Evolutionary conservation across 1,140 invertebrate species (phyloP).

Genomic region (Drosophila yakuba): DNA sequence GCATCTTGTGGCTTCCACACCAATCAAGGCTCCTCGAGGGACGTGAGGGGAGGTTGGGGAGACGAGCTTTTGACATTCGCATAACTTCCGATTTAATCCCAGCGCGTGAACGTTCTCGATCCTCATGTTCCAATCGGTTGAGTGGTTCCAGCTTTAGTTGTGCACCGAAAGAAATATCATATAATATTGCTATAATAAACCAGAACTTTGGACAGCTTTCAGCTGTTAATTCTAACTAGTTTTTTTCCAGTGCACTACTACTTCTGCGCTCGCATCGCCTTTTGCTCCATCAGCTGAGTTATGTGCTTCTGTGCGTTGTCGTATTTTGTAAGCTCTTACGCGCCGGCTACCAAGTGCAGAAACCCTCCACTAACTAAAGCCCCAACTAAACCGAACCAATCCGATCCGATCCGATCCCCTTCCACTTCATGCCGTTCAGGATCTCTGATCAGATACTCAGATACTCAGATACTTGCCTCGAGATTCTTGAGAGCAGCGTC

Average conservation of each 20-base stretch:
- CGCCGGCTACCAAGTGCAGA: slow-evolving; percentile 64
- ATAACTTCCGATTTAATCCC: slow-evolving; percentile 83
- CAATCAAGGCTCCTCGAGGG: slow-evolving; percentile 20
- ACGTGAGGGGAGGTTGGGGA: neutral
- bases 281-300: slow-evolving; percentile 59
- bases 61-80: slow-evolving; percentile 72
- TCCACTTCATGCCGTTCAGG: slow-evolving; percentile 2
- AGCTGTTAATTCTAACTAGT: neutral
- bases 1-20: slow-evolving; percentile 33
- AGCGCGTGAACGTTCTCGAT: slow-evolving; percentile 64
- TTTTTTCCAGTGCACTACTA: slow-evolving; percentile 4
- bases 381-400: neutral
- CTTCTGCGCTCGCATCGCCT: slow-evolving; percentile 2
- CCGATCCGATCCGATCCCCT: neutral
- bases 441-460: neutral
- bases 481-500: slow-evolving; percentile 20
- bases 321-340: slow-evolving; percentile 82
- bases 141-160: neutral
- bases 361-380: no score
- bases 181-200: no score
- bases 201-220: neutral
- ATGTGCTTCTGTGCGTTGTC: slow-evolving; percentile 79
- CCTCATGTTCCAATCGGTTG: slow-evolving; percentile 28
- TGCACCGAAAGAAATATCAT: neutral
- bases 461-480: no score